Conservation (phyloP, 2,113 vertebrate genomes). For the Carettochelys insculpta region DNA sequence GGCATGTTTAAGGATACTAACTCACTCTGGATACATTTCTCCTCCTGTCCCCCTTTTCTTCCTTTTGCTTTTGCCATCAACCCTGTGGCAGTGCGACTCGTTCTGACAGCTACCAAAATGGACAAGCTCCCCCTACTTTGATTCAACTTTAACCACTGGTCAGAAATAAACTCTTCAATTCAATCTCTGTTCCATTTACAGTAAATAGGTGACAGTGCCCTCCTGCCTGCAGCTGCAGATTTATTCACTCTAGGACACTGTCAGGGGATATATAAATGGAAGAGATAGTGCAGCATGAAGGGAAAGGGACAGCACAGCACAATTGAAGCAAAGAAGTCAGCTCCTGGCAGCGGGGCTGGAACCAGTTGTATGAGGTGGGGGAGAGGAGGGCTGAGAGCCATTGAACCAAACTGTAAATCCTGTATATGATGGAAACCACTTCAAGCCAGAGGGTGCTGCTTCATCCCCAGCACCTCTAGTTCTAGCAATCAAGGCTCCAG, state of each 20-base stretch:
- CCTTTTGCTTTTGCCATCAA: neutral
- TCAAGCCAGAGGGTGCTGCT: too few species aligned
- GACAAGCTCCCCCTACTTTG: neutral
- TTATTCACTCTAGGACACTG: conserved; percentile 21
- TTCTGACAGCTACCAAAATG: neutral
- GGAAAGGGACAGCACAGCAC: conserved; percentile 31
- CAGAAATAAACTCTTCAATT: conserved; percentile 13
- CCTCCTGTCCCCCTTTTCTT: neutral
- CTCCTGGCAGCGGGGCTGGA: neutral
- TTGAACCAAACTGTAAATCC: too few species aligned
- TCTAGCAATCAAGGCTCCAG: too few species aligned
- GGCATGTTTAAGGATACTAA: conserved; percentile 9
- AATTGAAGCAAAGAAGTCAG: conserved; percentile 42
- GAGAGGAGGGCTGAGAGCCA: too few species aligned
- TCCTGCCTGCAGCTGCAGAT: conserved; percentile 53
- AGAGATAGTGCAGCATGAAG: conserved; percentile 25
- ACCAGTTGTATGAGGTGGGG: too few species aligned
- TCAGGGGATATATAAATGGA: conserved; percentile 30
- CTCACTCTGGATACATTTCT: neutral
- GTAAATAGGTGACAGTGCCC: conserved; percentile 27
- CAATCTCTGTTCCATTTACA: neutral
- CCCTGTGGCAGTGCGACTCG: neutral
- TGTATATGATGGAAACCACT: too few species aligned
- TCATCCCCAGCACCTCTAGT: too few species aligned
- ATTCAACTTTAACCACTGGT: neutral